Evolutionary conservation across 2,113 vertebrate species (phyloP).

Genomic region (Muscicapa adusta): DNA sequence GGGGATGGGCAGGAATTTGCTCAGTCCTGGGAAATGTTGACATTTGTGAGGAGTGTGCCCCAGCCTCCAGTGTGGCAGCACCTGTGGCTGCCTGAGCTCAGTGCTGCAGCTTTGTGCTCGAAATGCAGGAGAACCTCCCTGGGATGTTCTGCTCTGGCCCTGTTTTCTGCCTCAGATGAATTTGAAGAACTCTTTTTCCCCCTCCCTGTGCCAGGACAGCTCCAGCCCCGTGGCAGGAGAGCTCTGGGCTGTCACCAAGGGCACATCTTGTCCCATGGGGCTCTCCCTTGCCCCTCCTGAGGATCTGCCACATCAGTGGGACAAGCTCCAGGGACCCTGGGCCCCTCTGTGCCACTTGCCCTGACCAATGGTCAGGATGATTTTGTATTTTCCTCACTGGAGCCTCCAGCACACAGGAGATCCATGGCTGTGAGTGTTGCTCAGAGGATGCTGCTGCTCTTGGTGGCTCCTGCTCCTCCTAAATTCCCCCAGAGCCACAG

Average conservation of each 20-base stretch:
- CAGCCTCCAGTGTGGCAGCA: not conserved
- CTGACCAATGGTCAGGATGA: not conserved
- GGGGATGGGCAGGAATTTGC: not conserved
- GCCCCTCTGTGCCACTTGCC: not conserved
- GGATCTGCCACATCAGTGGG: no score
- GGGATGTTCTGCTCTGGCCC: not conserved
- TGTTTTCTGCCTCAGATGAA: not conserved
- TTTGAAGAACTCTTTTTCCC: not conserved
- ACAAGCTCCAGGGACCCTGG: no score
- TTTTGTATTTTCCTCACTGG: not conserved
- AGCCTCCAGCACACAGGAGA: not conserved
- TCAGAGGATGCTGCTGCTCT: not conserved
- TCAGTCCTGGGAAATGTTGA: not conserved
- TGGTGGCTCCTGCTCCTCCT: not conserved
- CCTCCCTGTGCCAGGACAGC: not conserved
- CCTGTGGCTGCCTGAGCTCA: not conserved
- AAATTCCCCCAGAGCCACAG: rapidly evolving
- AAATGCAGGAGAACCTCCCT: not conserved
- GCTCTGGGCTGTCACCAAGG: not conserved
- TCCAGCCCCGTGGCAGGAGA: not conserved
- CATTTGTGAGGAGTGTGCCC: no score
- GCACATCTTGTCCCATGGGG: not conserved
- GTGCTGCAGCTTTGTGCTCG: not conserved
- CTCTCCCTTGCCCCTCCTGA: not conserved
- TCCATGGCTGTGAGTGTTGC: rapidly evolving